These are phyloP conservation scores for Betta splendens DNA, from an alignment of 2,797 vertebrate genomes.

Conservation along the genomic window DNA sequence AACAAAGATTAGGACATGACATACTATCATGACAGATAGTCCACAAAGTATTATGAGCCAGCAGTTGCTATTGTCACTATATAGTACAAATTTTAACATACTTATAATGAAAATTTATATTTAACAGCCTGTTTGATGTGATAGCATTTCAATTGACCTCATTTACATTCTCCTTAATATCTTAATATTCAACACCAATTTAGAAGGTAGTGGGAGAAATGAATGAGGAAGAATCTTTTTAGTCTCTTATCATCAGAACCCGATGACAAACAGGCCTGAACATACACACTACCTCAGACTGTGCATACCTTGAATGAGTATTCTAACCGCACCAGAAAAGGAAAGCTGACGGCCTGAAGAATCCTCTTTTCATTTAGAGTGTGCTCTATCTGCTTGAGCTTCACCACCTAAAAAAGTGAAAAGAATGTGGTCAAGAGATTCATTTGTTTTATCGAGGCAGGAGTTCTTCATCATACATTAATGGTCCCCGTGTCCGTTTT, in stretches of 20 bases:
- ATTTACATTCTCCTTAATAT: too few species aligned
- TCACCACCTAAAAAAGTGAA: conserved; percentile 83
- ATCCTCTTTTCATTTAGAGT: conserved; percentile 94
- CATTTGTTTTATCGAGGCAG: not conserved
- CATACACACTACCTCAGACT: not conserved
- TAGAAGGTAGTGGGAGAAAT: not conserved
- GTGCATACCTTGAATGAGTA: conserved; percentile 89
- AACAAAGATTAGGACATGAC: not conserved
- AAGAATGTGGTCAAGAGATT: too few species aligned
- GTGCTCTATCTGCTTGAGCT: conserved; percentile 95
- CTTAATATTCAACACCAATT: not conserved
- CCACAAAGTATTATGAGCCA: not conserved
- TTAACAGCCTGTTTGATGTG: not conserved
- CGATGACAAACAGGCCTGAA: not conserved
- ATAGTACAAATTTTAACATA: not conserved
- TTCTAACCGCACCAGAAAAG: conserved; percentile 90
- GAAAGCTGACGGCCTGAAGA: conserved; percentile 92
- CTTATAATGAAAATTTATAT: not conserved
- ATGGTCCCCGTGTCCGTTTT: too few species aligned
- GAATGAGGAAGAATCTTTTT: not conserved
- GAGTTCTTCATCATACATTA: not conserved
- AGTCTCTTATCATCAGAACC: conserved; percentile 3
- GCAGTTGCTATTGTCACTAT: not conserved
- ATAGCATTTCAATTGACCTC: not conserved
- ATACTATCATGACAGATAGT: not conserved